Percentiles rank a stretch among this genome's conserved stretches.
phyloP scores from a whole-genome alignment of 2,113 vertebrate species.

The Cyrtonyx montezumae region DNA sequence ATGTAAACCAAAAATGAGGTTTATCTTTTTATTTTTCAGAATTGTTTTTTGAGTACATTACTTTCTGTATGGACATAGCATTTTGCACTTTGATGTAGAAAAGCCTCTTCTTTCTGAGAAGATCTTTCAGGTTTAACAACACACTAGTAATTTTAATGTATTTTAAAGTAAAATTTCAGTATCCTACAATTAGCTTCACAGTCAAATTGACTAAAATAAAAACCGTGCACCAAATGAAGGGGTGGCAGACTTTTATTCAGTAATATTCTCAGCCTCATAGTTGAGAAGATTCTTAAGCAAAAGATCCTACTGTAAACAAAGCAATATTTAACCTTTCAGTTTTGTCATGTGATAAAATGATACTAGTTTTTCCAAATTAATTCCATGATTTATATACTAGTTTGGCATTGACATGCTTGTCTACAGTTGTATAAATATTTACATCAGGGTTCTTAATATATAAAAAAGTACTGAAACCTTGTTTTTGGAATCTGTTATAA shows the following conservation, averaged over 20 bases:
- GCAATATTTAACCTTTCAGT: not conserved
- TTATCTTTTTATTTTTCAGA: slow-evolving; percentile 4
- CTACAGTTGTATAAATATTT: not conserved
- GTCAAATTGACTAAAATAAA: slow-evolving; percentile 24
- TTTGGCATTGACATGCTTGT: not conserved
- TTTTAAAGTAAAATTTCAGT: slow-evolving; percentile 7
- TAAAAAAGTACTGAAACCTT: not conserved
- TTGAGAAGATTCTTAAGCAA: not conserved
- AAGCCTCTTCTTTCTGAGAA: not conserved
- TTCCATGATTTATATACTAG: not conserved
- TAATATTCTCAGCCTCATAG: not conserved
- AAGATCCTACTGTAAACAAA: not conserved
- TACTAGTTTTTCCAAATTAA: not conserved
- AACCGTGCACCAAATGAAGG: not conserved
- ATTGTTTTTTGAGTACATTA: not conserved
- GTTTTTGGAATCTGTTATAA: not conserved
- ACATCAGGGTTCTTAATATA: not conserved
- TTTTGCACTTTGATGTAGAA: slow-evolving; percentile 46
- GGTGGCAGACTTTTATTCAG: not conserved
- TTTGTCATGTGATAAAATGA: not conserved
- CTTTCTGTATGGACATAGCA: not conserved
- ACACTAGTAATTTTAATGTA: not conserved
- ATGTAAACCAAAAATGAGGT: not conserved
- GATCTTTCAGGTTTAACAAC: not conserved
- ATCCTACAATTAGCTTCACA: slow-evolving; percentile 2